phyloP scores from a whole-genome alignment of 2,888 invertebrate genomes.

The Heliconius ethilla region DNA sequence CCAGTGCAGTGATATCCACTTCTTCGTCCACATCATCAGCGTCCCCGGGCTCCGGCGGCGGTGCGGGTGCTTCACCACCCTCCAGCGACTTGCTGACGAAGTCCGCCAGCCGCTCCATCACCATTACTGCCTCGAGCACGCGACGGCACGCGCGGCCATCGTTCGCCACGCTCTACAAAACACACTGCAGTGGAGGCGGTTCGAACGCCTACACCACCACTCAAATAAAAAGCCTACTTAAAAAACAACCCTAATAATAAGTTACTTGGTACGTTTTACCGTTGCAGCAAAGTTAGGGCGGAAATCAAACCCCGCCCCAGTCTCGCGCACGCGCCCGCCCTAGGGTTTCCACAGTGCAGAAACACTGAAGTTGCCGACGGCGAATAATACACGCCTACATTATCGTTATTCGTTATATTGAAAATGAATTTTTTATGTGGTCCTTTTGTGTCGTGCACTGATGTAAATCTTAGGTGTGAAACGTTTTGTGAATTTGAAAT shows the following conservation, averaged over 20 bases:
- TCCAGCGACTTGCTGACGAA: constrained; percentile 94
- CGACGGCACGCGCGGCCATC: constrained; percentile 71
- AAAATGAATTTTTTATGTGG: constrained; percentile 74
- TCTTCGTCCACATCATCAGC: constrained; percentile 69
- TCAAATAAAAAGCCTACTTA: constrained; percentile 40
- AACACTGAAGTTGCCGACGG: constrained; percentile 56
- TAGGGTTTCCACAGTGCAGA: constrained; percentile 45
- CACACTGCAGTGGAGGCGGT: constrained; percentile 64
- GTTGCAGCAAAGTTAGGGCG: constrained; percentile 55
- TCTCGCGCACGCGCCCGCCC: constrained; percentile 73
- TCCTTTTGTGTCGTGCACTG: constrained; percentile 59
- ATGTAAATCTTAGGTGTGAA: constrained; percentile 46
- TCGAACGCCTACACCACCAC: constrained; percentile 64
- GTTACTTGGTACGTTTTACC: constrained; percentile 47
- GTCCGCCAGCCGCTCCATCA: constrained; percentile 94
- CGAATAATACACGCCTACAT: constrained; percentile 78
- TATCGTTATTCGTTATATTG: constrained; percentile 78
- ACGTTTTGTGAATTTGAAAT: constrained; percentile 41
- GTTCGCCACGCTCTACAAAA: constrained; percentile 67
- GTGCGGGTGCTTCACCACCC: constrained; percentile 79
- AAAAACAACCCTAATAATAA: constrained; percentile 41
- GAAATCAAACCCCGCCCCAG: constrained; percentile 65
- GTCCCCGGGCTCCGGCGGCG: constrained; percentile 77
- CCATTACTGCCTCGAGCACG: constrained; percentile 76
- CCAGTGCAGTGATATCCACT: constrained; percentile 77